phyloP scores from a whole-genome alignment of 2,113 vertebrate genomes.

The Centropristis striata region DNA sequence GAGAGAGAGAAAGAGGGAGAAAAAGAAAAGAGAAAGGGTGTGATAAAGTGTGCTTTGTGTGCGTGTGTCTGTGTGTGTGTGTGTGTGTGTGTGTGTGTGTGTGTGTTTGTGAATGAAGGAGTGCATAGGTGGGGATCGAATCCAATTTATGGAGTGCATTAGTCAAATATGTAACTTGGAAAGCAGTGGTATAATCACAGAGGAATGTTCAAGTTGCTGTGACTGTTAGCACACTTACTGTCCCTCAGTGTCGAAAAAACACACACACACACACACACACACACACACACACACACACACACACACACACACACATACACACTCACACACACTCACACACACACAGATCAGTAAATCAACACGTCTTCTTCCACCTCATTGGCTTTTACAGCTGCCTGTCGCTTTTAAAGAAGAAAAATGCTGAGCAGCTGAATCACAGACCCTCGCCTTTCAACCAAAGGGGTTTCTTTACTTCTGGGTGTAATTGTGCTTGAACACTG shows the following conservation, averaged over 20 bases:
- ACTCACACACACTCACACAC: slow-evolving; percentile 42
- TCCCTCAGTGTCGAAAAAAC: slow-evolving; percentile 28
- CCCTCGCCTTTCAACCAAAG: not conserved
- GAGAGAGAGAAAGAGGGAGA: not conserved
- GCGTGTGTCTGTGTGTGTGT: slow-evolving; percentile 5
- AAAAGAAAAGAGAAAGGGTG: slow-evolving; percentile 15
- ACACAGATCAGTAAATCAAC: slow-evolving; percentile 58
- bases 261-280: slow-evolving; percentile 40
- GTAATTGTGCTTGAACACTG: slow-evolving; percentile 20
- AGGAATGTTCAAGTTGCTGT: slow-evolving; percentile 78
- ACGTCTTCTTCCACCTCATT: slow-evolving; percentile 52
- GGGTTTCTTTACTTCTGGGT: slow-evolving; percentile 17
- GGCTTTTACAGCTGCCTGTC: slow-evolving; percentile 48
- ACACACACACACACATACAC: too few relatives aligned
- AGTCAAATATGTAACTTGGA: slow-evolving; percentile 74
- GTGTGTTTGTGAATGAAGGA: slow-evolving; percentile 53
- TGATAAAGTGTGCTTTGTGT: slow-evolving; percentile 20
- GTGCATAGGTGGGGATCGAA: slow-evolving; percentile 33
- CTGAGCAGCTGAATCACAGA: slow-evolving; percentile 43
- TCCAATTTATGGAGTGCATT: slow-evolving; percentile 71
- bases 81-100: slow-evolving; percentile 15
- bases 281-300: slow-evolving; percentile 40
- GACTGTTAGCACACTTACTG: slow-evolving; percentile 57
- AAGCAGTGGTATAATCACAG: slow-evolving; percentile 75
- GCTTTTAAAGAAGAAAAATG: slow-evolving; percentile 34